phyloP scores from a whole-genome alignment of 2,888 invertebrate species.

The Parascotia fuliginaria region DNA sequence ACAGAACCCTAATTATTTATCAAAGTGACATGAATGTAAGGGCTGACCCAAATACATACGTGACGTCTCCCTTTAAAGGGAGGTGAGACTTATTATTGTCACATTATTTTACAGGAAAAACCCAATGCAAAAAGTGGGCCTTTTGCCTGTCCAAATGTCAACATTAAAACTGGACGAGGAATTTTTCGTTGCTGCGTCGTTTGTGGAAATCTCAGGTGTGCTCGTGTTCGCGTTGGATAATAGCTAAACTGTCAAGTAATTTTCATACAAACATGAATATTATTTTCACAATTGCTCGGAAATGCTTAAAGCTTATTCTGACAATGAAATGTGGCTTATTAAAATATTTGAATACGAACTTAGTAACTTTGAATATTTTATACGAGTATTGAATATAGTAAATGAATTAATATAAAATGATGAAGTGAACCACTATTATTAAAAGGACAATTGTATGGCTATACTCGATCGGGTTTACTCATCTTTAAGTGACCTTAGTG shows the following conservation, averaged over 20 bases:
- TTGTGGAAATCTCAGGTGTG: conserved; percentile 52
- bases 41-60: conserved; percentile 63
- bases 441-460: conserved; percentile 30
- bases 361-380: conserved; percentile 7
- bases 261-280: conserved; percentile 11
- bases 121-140: conserved; percentile 66
- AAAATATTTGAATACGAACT: conserved; percentile 16
- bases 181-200: conserved; percentile 46
- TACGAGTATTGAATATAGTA: too few relatives aligned
- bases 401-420: too few relatives aligned
- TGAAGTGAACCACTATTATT: conserved; percentile 21
- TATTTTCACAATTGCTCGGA: conserved; percentile 8
- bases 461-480: conserved; percentile 32
- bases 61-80: conserved; percentile 64
- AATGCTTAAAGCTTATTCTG: conserved; percentile 3
- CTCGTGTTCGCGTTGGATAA: conserved; percentile 30
- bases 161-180: conserved; percentile 63
- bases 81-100: conserved; percentile 74
- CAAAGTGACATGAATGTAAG: conserved; percentile 53
- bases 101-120: conserved; percentile 70
- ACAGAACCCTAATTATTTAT: conserved; percentile 52
- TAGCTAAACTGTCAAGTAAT: conserved; percentile 40
- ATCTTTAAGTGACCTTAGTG: conserved; percentile 47
- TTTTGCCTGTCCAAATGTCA: conserved; percentile 69
- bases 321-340: background rate